Evolutionary conservation across 2,113 vertebrate genomes (phyloP), one percentile per base, ranked within the genome.

Genomic region (Larimichthys crocea): DNA sequence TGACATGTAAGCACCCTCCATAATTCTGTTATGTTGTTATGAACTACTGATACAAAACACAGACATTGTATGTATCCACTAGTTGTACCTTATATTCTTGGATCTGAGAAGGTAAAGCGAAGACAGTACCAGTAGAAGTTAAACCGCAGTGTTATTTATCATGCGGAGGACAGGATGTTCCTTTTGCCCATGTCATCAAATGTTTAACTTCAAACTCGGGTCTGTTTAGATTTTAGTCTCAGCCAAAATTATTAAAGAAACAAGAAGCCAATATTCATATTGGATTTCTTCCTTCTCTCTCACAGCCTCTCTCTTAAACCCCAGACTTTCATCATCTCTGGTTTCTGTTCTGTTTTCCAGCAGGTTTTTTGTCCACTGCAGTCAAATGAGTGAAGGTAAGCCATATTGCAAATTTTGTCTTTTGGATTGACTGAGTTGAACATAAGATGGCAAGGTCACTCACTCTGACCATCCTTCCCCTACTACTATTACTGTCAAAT

Each of bases 301-400:
- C 26, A 17, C 26, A 3, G 7, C 57, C 29, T 60, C 46, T 53
- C n/a, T 53, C 46, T 77, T 15, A n/a, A 48, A 16, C 46, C 9
- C 10, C 29, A 50, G 19, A 70, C 15, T 24, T 56, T 42, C 31
- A 57, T 31, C 26, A 3, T 59, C 35, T 49, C 10, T 35, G 10
- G 16, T 81, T 82, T 82, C 65, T 67, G 44, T 88, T 82, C 86
- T 65, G 44, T 48, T 82, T 82, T 82, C 74, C 60, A 48, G 77
- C 69, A 81, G 26, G 70, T 49, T 2, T 42, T 63, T 55, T 71
- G 66, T 42, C 69, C 17, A n/a, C 46, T 24, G 15, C 57, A 24
- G 65, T 16, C 9, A 65, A 55, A 31, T 26, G 31, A 62, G 22
- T 9, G 12, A 61, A 49, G 11, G 22, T 17, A 31, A 72, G 3